Base-by-base conservation (phyloP, 2,797 vertebrate genomes). In the Capromys pilorides region DNA sequence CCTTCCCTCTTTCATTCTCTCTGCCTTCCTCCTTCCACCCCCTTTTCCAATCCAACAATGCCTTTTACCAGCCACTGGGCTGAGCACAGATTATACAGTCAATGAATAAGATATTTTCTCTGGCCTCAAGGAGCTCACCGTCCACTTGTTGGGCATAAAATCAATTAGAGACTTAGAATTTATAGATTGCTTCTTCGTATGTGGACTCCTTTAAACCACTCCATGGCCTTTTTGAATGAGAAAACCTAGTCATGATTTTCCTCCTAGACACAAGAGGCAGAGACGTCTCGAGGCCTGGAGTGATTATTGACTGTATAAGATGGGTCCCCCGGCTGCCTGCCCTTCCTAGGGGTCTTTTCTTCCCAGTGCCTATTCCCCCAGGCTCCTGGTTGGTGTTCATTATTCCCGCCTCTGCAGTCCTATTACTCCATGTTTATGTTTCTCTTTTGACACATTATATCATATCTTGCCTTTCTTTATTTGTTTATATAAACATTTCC, bases 401-500 rank as follows among this genome's bases (percentile, higher is more conserved):
- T 26, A 1, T 36, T 22, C 54, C 33, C 21, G 36, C 6, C 59
- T 57, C 64, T 57, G 45, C 59, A 8, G 75, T n/a, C 79, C 18
- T 31, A 9, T 66, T 82, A 86, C 16, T 2, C 6, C 45, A 75
- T 79, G 80, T 73, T 95, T 92, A 69, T 67, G 57, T 85, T 95
- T 95, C 64, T 96, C 73, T 95, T 91, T 86, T 71, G 78, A 95
- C n/a, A 39, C 67, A 92, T 96, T 82, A 81, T 93, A 90, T 96
- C 95, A 90, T 95, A 88, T 85, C 91, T 93, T 75, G 86, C 73
- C 69, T 96, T 94, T 90, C 92, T 77, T 86, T 94, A 81, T 93
- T 95, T 97, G 94, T 96, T 97, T 91, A 86, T 78, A 83, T 79
- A 82, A 91, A 87, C 39, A 49, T 83, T 95, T 95, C 80, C 73